Base-by-base conservation (phyloP, 2,113 vertebrate genomes). In the Reinhardtius hippoglossoides region DNA sequence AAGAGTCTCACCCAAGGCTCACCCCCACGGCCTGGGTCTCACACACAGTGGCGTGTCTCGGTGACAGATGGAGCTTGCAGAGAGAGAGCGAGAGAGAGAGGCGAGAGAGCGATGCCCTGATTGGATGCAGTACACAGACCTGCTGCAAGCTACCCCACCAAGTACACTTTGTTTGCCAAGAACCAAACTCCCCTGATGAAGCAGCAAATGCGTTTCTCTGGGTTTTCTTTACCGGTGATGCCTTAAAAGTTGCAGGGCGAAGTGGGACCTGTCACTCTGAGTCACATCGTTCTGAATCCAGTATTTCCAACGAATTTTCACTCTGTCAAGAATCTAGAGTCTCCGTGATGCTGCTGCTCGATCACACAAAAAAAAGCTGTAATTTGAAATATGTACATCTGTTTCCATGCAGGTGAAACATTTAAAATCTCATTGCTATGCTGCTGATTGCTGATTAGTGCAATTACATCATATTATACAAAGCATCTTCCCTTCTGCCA, bases 21-120 rank as follows among this genome's bases (percentile, higher is more conserved):
- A 78, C 84, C 80, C 81, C 82, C 84, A 74, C 67, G 77, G 78
- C 60, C 54, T 42, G 73, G 83, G 88, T 87, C 89, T 87, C 40
- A 60, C 46, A 78, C 72, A 78, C 87, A 86, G 88, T 76, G 71
- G 79, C 69, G 71, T 27, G 81, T 72, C 74, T 76, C 55, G 31
- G 63, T 71, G 71, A 90, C 92, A 92, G 91, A 93, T 91, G 92
- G 91, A 83, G 84, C 76, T 83, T 57, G 70, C 76, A 76, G 27
- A 1, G n/a, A 63, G 37, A 57, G 70, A 83, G 62, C n/a, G n/a
- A n/a, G n/a, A n/a, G 3, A 75, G 27, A 1, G 37, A 63, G 37
- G 62, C 67, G 54, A 76, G 27, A 12, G 37, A 63, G 35, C 78
- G 71, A 76, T 82, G 66, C 78, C 68, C 71, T 80, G 78, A 84